Conservation (phyloP, 2,113 vertebrate species). For the Neotragus pygmaeus region DNA sequence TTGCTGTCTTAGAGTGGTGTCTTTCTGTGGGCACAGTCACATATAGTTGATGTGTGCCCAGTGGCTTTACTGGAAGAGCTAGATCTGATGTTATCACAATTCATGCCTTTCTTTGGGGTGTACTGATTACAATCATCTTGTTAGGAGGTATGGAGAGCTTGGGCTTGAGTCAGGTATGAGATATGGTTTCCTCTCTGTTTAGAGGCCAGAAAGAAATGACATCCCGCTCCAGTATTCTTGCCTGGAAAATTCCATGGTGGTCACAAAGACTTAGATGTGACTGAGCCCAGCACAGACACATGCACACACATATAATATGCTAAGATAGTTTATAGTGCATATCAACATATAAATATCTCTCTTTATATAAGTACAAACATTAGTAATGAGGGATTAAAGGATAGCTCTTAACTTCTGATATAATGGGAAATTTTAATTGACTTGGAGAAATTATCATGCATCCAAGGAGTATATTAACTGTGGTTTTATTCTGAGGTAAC, state of each 20-base stretch:
- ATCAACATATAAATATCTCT: neutral
- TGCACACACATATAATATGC: rapidly evolving
- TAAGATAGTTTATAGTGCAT: neutral
- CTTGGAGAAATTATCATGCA: too few species aligned
- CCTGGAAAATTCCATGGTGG: too few species aligned
- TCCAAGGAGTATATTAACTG: too few species aligned
- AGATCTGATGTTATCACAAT: neutral
- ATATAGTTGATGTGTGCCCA: neutral
- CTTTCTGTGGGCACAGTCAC: neutral
- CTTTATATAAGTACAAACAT: neutral
- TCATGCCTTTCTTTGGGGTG: neutral
- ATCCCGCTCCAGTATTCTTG: too few species aligned
- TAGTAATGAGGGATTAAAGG: neutral
- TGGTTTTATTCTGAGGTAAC: too few species aligned
- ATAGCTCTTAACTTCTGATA: neutral
- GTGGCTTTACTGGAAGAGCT: neutral
- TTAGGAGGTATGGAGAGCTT: neutral
- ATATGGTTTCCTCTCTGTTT: neutral
- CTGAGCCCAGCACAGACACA: neutral
- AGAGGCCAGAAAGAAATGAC: neutral
- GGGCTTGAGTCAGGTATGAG: neutral
- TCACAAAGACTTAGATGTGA: too few species aligned
- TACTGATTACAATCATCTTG: neutral
- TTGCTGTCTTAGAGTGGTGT: neutral
- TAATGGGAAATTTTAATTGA: neutral